Evolutionary conservation across 2,888 invertebrate species (phyloP).

Genomic region (Onchidella celtica): DNA sequence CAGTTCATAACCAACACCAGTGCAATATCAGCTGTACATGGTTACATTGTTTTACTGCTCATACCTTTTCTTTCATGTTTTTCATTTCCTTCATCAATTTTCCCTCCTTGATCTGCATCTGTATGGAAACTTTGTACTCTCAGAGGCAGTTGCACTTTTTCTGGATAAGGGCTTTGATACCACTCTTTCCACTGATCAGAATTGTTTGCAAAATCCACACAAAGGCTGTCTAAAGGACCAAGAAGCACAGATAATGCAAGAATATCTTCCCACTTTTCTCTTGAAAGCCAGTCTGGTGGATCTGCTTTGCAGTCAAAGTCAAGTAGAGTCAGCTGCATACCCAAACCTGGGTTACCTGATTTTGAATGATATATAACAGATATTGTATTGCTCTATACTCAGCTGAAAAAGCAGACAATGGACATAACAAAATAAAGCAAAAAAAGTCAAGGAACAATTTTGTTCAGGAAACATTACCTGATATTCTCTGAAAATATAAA

Average conservation of each 20-base stretch:
- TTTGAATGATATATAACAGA: not conserved
- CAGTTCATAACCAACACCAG: too few species aligned
- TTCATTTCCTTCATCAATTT: conserved; percentile 10
- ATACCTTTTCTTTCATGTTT: conserved; percentile 22
- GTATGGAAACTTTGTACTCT: not conserved
- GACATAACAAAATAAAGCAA: too few species aligned
- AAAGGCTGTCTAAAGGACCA: conserved; percentile 77
- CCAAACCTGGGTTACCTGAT: conserved; percentile 77
- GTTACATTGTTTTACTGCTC: too few species aligned
- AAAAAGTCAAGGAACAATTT: too few species aligned
- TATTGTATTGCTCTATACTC: too few species aligned
- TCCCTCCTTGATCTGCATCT: not conserved
- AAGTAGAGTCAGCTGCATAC: conserved; percentile 75
- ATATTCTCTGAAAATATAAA: too few species aligned
- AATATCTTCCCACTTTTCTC: conserved; percentile 79
- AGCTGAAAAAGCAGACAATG: too few species aligned
- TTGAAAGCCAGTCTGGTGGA: conserved; percentile 75
- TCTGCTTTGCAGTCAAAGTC: conserved; percentile 77
- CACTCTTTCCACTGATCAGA: conserved; percentile 74
- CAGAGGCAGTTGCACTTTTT: conserved; percentile 68
- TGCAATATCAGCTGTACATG: too few species aligned
- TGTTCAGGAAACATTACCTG: too few species aligned
- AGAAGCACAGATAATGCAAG: conserved; percentile 78
- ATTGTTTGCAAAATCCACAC: conserved; percentile 74
- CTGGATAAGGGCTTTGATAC: conserved; percentile 59